phyloP scores from a whole-genome alignment of 2,113 vertebrate genomes.

The Anguilla rostrata region DNA sequence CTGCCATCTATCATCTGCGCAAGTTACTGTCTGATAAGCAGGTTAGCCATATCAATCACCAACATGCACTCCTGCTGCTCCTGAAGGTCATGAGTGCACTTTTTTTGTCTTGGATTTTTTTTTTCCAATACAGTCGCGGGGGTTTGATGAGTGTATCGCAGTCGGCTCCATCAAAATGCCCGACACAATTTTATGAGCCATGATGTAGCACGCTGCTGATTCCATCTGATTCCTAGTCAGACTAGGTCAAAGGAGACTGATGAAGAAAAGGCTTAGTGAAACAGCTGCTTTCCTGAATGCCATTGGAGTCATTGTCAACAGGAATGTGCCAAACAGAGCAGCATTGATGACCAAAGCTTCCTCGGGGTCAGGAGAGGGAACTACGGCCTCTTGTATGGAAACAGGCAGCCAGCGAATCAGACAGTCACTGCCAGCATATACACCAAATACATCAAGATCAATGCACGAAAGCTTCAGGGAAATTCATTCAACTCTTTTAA shows the following conservation, averaged over 20 bases:
- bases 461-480: too few relatives aligned
- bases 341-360: background rate
- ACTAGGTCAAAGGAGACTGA: background rate
- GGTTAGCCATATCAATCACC: conserved; percentile 3
- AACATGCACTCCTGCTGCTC: background rate
- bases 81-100: background rate
- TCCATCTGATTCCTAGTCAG: background rate
- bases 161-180: background rate
- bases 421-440: background rate
- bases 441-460: background rate
- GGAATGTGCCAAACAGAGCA: background rate
- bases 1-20: conserved; percentile 4
- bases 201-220: background rate
- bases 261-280: background rate
- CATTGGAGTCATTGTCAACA: background rate
- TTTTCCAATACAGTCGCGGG: background rate
- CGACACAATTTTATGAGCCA: background rate
- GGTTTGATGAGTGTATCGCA: background rate
- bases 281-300: background rate
- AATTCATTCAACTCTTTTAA: too few relatives aligned
- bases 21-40: conserved; percentile 4
- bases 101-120: background rate
- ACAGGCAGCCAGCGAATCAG: background rate
- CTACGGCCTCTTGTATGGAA: too few relatives aligned
- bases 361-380: background rate